Base-by-base conservation (phyloP, 2,797 vertebrate genomes). In the Glossophaga mutica region DNA sequence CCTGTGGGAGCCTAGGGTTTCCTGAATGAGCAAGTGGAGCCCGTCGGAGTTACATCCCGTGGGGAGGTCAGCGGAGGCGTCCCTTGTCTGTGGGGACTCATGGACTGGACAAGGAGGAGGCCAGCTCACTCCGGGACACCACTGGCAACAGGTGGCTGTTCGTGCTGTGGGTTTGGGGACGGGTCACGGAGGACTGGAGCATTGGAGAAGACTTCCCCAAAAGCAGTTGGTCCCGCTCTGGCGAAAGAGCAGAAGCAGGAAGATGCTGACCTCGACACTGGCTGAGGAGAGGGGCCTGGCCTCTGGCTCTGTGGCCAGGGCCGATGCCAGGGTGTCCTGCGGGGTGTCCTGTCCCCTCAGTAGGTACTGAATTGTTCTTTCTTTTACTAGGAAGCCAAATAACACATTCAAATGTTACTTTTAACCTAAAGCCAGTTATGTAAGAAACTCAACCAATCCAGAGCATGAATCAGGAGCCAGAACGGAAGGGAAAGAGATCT, bases 41-140 rank as follows among this genome's bases (percentile, higher is more conserved):
- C 42, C 26, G 6, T 0, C 11, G 57, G 15, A 50, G 1, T n/a
- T 11, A 0, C 14, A 10, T 26, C 79, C 44, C 2, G 0, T 42
- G 37, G 68, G 71, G 59, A 59, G 82, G 44, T 76, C 82, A 16
- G 11, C 32, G 6, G 32, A 5, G 12, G 4, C 3, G 10, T 50
- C 37, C 8, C 59, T 67, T n/a, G 15, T 21, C 15, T 2, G 1
- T 34, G 37, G n/a, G 77, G 19, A 83, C 32, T 14, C 16, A 5
- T 11, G 50, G 68, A 74, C 59, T 52, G 34, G 48, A 21, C 19
- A 4, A 67, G 57, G 48, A 32, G 39, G 9, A 62, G 34, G n/a
- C 11, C 2, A 16, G 32, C 46, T 5, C 2, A 1, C 59, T 3
- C 0, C 8, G 48, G 50, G 52, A 42, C 1, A 2, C 24, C 42